Conservation (phyloP, 2,113 vertebrate species). For the Crotalus viridis region DNA sequence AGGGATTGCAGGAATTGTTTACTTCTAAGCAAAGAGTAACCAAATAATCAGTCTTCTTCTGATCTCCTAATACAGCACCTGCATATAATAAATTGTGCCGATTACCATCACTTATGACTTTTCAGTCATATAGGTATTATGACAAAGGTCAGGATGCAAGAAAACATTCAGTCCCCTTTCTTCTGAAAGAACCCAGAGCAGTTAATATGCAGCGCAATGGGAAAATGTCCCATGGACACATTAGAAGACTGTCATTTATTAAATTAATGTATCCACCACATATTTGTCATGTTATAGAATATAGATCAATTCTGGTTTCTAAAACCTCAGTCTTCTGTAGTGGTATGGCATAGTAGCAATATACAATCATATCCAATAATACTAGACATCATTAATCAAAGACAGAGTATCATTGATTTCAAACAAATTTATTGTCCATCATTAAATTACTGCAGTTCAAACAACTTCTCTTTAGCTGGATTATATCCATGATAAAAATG, state of each 20-base stretch:
- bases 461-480: background rate
- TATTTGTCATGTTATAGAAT: accelerated
- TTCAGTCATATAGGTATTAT: background rate
- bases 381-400: background rate
- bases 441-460: background rate
- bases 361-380: constrained; percentile 1
- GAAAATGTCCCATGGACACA: background rate
- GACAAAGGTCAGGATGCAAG: background rate
- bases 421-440: background rate
- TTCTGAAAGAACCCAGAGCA: background rate
- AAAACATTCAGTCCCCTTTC: background rate
- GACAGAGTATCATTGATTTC: background rate
- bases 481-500: background rate
- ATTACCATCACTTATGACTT: background rate
- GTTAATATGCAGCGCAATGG: background rate
- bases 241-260: background rate
- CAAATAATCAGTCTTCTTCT: background rate
- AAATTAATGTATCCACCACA: background rate
- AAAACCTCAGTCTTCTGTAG: background rate
- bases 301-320: accelerated
- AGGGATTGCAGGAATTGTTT: background rate
- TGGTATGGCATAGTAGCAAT: constrained; percentile 15
- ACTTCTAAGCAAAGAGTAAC: background rate
- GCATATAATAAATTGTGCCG: background rate
- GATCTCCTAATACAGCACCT: background rate